These are phyloP conservation scores for Callipepla squamata DNA, from an alignment of 2,113 vertebrate genomes.

Conservation along the genomic window DNA sequence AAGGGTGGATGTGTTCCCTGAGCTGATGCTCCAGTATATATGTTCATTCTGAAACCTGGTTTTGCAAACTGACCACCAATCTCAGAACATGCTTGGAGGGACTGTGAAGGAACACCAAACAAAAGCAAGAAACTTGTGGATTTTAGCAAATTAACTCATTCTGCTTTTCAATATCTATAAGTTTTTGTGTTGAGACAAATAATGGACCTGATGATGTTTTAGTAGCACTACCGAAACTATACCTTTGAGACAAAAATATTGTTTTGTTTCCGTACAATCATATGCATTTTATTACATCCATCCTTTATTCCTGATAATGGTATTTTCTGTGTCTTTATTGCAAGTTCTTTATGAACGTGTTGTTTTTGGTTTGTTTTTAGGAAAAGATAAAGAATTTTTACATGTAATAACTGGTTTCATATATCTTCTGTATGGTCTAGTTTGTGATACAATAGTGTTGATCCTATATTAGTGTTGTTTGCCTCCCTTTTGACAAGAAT, in stretches of 20 bases:
- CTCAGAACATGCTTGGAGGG: neutral
- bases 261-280: neutral
- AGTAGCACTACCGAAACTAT: neutral
- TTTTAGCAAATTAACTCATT: neutral
- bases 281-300: neutral
- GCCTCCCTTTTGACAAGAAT: neutral
- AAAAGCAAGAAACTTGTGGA: neutral
- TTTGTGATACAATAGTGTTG: neutral
- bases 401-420: neutral
- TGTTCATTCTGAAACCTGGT: neutral
- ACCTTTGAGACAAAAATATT: neutral
- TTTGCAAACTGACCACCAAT: neutral
- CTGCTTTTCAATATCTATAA: neutral
- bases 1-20: neutral
- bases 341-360: neutral
- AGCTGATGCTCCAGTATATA: neutral
- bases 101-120: neutral
- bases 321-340: neutral
- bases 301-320: neutral
- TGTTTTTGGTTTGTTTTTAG: neutral
- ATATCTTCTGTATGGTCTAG: neutral
- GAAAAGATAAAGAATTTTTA: neutral
- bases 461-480: neutral
- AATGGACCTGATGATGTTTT: neutral
- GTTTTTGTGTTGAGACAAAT: neutral